Percentiles rank a stretch among this genome's conserved stretches.
Conservation (phyloP, 2,113 vertebrate genomes). For the Canis aureus region DNA sequence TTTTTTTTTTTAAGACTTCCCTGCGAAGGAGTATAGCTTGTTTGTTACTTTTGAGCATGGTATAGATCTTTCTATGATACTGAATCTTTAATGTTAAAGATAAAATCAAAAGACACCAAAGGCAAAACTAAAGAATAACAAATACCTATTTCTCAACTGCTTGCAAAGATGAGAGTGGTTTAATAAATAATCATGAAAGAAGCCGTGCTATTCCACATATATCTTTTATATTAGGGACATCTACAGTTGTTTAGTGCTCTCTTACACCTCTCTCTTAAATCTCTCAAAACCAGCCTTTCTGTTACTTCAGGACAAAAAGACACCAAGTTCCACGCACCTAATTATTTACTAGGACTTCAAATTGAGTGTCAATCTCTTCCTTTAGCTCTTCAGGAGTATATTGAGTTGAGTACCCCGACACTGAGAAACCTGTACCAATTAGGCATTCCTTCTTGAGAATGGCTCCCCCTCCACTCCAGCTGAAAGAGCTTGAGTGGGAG, state of each 20-base stretch:
- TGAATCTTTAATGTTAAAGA: constrained; percentile 6
- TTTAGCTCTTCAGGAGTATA: background rate
- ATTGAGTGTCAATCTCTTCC: background rate
- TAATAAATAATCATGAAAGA: background rate
- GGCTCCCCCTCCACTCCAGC: background rate
- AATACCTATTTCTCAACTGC: background rate
- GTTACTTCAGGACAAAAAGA: background rate
- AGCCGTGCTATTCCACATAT: background rate
- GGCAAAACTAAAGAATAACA: background rate
- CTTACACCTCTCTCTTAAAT: background rate
- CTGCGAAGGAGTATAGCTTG: background rate
- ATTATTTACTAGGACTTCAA: background rate
- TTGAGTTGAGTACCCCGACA: background rate
- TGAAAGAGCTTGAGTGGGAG: background rate
- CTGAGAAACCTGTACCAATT: background rate
- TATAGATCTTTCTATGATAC: background rate
- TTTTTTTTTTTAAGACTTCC: background rate
- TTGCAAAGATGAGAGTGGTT: background rate
- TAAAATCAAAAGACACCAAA: background rate
- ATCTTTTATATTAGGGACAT: background rate
- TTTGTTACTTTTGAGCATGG: background rate
- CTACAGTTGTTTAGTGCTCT: background rate
- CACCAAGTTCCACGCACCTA: background rate
- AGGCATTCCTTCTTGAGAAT: background rate
- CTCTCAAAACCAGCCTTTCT: background rate